A percentile compares a stretch with the other conserved stretches of the same genome.
Conservation (phyloP, 1,140 invertebrate species). For the Heliconius nattereri region DNA sequence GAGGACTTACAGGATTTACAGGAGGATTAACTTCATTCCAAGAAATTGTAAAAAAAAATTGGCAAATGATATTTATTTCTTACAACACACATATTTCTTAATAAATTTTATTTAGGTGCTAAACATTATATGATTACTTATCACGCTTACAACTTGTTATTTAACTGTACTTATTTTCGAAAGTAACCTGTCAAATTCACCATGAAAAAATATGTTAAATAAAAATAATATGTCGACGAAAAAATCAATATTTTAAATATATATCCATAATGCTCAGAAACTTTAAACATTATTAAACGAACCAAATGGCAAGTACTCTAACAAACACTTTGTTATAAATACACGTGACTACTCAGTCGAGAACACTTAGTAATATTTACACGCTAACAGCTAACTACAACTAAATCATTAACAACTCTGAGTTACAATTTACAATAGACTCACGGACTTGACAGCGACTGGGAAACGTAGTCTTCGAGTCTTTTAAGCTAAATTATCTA, state of each 20-base stretch:
- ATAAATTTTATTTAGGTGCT: not conserved
- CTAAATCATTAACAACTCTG: slow-evolving; percentile 6
- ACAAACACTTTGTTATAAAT: slow-evolving; percentile 16
- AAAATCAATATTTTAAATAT: not conserved
- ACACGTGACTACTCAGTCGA: slow-evolving; percentile 37
- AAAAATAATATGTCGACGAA: not conserved
- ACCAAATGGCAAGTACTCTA: not conserved
- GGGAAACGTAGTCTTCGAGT: slow-evolving; percentile 6
- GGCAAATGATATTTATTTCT: no score
- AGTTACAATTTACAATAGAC: slow-evolving; percentile 1
- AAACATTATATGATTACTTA: not conserved
- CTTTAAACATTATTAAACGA: not conserved
- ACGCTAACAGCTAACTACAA: slow-evolving; percentile 27
- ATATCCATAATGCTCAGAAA: not conserved
- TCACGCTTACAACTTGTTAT: not conserved
- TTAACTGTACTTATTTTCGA: not conserved
- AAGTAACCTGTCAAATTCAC: not conserved
- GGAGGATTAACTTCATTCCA: no score
- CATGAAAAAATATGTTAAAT: not conserved
- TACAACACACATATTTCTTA: not conserved
- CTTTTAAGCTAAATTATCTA: slow-evolving; percentile 16
- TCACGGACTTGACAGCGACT: not conserved
- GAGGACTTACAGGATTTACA: no score
- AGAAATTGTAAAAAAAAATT: no score
- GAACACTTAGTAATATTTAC: slow-evolving; percentile 34